These are phyloP conservation scores for Brachylomia viminalis DNA, from an alignment of 2,888 invertebrate genomes.

Conservation along the genomic window DNA sequence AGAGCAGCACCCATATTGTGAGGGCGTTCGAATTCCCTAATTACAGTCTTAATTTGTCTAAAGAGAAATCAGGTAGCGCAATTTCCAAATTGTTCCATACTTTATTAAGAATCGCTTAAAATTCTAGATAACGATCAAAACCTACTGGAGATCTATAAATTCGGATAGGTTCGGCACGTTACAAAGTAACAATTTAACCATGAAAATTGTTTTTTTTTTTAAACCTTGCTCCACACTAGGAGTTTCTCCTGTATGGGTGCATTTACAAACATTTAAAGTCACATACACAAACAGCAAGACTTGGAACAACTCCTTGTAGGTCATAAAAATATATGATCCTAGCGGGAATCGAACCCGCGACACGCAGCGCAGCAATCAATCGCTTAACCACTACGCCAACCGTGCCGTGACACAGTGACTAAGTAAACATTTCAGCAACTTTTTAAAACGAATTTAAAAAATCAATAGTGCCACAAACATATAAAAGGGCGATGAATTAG, in stretches of 20 bases:
- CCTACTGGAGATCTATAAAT: not conserved
- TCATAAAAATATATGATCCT: too few species aligned
- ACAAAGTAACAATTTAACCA: not conserved
- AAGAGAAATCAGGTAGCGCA: not conserved
- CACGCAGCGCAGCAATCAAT: too few species aligned
- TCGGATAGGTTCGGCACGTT: not conserved
- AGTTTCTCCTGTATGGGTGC: too few species aligned
- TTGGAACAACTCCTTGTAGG: too few species aligned
- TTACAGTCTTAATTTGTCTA: not conserved
- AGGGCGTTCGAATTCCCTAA: not conserved
- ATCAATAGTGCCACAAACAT: not conserved
- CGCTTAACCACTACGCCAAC: too few species aligned
- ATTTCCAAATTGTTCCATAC: not conserved
- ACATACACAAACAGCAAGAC: too few species aligned
- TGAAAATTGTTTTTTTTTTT: too few species aligned
- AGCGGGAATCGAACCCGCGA: too few species aligned
- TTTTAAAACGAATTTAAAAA: not conserved
- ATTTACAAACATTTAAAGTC: too few species aligned
- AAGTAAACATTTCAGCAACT: not conserved
- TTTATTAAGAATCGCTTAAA: not conserved
- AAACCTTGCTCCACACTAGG: too few species aligned
- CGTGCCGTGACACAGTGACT: not conserved
- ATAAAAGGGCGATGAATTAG: constrained; percentile 12
- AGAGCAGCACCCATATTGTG: not conserved
- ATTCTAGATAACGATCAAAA: not conserved